Conservation (phyloP, 2,888 invertebrate genomes). For the Halictus quadricinctus region DNA sequence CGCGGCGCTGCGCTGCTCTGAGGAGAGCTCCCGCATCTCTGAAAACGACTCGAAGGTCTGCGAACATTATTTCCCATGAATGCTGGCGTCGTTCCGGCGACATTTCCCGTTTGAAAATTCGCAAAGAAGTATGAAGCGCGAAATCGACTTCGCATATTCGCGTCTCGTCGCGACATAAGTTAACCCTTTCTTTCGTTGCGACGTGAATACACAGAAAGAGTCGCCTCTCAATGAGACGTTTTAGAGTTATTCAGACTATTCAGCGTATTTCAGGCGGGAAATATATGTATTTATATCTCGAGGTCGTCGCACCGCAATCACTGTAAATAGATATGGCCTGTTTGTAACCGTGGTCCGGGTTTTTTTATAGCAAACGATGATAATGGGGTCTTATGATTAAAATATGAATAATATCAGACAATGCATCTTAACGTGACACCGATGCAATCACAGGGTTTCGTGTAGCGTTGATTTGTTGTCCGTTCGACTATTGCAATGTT, state of each 20-base stretch:
- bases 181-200: conserved; percentile 9
- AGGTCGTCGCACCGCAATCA: conserved; percentile 30
- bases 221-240: conserved; percentile 29
- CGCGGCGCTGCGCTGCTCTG: no score
- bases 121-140: background rate
- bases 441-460: no score
- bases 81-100: background rate
- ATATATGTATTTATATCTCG: conserved; percentile 41
- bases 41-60: background rate
- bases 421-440: no score
- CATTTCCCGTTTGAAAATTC: conserved; percentile 4
- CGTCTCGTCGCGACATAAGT: conserved; percentile 4
- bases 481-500: background rate
- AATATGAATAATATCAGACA: background rate
- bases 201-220: conserved; percentile 24
- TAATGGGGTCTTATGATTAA: conserved; percentile 20
- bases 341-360: background rate
- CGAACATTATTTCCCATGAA: background rate
- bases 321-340: conserved; percentile 36
- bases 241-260: conserved; percentile 46
- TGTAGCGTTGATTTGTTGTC: background rate
- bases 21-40: background rate
- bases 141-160: conserved; percentile 7
- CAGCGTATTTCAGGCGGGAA: conserved; percentile 30
- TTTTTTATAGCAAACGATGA: conserved; percentile 25